phyloP scores from a whole-genome alignment of 2,888 invertebrate species.

The Noctua pronuba region DNA sequence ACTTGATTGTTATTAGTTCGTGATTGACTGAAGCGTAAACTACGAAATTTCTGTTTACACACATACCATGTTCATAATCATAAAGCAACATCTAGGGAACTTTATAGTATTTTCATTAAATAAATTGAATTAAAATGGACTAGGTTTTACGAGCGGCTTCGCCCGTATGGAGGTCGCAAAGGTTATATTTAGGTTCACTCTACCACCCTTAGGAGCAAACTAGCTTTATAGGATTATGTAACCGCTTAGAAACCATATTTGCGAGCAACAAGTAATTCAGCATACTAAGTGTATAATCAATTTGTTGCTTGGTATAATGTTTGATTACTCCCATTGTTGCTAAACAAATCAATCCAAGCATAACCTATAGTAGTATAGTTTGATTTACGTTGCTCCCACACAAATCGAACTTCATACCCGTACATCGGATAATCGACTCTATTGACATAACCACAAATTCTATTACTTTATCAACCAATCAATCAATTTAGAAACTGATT shows the following conservation, averaged over 20 bases:
- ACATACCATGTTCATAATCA: neutral
- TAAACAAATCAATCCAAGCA: constrained; percentile 8
- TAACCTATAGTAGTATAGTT: neutral
- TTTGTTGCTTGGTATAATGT: neutral
- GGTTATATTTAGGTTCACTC: neutral
- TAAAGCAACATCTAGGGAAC: neutral
- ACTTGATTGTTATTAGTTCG: neutral
- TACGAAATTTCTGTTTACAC: neutral
- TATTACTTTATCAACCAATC: constrained; percentile 3
- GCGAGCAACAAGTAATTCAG: neutral
- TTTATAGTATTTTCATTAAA: neutral
- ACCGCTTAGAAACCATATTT: neutral
- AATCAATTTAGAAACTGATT: constrained; percentile 17
- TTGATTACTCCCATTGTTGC: constrained; percentile 1
- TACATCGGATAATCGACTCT: neutral
- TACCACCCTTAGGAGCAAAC: neutral
- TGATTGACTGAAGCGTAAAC: constrained; percentile 1
- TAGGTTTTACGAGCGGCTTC: neutral
- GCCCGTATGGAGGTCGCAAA: neutral
- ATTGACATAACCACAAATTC: neutral
- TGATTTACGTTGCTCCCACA: neutral
- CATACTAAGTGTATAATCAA: neutral
- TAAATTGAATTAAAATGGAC: neutral
- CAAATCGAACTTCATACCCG: neutral
- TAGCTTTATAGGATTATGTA: neutral